Percentiles rank a stretch among this genome's conserved stretches.
Evolutionary conservation across 2,113 vertebrate genomes (phyloP).

Genomic region (Pungitius pungitius): DNA sequence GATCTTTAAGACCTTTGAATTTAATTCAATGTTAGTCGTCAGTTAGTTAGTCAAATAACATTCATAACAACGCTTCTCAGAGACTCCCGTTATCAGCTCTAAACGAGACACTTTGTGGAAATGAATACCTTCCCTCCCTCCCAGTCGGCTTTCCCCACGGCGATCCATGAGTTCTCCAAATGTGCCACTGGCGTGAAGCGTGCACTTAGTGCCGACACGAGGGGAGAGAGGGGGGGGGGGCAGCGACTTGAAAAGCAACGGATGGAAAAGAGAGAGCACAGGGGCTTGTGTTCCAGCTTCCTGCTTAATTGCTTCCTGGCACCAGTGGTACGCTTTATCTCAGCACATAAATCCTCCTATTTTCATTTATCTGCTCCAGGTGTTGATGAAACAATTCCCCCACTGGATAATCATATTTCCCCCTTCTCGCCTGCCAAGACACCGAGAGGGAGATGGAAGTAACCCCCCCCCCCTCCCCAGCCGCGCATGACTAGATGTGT

Average conservation of each 20-base stretch:
- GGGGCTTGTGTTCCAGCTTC: constrained; percentile 60
- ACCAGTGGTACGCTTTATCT: constrained; percentile 66
- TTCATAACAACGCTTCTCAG: constrained; percentile 35
- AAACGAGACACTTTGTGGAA: constrained; percentile 57
- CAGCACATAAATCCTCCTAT: constrained; percentile 76
- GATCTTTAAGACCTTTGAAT: neutral
- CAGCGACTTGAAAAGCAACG: neutral
- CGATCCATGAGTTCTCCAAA: constrained; percentile 48
- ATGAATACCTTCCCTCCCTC: constrained; percentile 43
- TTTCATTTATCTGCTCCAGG: constrained; percentile 79
- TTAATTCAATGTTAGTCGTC: neutral
- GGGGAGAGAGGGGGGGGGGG: neutral
- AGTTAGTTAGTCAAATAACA: constrained; percentile 56
- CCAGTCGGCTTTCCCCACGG: constrained; percentile 31
- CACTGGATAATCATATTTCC: constrained; percentile 79
- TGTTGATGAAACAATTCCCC: constrained; percentile 80
- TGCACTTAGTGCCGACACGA: neutral
- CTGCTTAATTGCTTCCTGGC: constrained; percentile 80
- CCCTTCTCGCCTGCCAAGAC: constrained; percentile 64
- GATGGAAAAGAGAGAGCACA: constrained; percentile 8
- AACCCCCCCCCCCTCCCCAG: neutral
- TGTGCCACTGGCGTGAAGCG: constrained; percentile 30
- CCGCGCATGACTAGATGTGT: constrained; percentile 6
- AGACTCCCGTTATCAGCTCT: constrained; percentile 41
- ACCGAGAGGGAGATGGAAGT: constrained; percentile 51